Evolutionary conservation across 2,888 invertebrate species (phyloP).

Genomic region (Platycheirus rosarum): DNA sequence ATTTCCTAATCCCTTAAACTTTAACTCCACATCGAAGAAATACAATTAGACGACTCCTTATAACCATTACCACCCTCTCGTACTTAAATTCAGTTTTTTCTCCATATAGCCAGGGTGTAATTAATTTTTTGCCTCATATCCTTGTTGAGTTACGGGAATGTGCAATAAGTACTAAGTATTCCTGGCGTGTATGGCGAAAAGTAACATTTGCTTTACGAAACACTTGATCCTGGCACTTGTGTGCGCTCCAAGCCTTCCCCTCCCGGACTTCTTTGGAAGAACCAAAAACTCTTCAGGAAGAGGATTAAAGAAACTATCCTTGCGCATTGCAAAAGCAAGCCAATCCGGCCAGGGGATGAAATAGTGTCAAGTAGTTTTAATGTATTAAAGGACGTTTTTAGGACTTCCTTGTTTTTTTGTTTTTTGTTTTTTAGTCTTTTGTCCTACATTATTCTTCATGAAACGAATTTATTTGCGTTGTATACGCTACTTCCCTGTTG

Average conservation of each 20-base stretch:
- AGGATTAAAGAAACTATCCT: conserved; percentile 42
- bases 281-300: conserved; percentile 38
- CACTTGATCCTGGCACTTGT: conserved; percentile 60
- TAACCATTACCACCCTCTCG: conserved; percentile 2
- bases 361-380: conserved; percentile 69
- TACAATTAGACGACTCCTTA: conserved; percentile 53
- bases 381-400: conserved; percentile 66
- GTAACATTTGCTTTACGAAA: conserved; percentile 50
- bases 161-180: conserved; percentile 62
- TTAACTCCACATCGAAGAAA: conserved; percentile 57
- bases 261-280: not conserved
- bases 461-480: conserved; percentile 14
- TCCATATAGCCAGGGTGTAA: conserved; percentile 24
- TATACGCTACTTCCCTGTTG: conserved; percentile 52
- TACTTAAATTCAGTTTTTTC: conserved; percentile 27
- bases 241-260: conserved; percentile 31
- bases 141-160: conserved; percentile 20
- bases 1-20: conserved; percentile 63
- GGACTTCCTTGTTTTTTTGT: conserved; percentile 68
- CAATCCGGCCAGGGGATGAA: conserved; percentile 40
- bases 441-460: conserved; percentile 24
- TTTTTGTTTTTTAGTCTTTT: conserved; percentile 21
- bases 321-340: conserved; percentile 41
- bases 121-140: conserved; percentile 38
- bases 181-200: conserved; percentile 25